A percentile compares a stretch with the other conserved stretches of the same genome.
Conservation (phyloP, 2,113 vertebrate species). For the Pagrus major region DNA sequence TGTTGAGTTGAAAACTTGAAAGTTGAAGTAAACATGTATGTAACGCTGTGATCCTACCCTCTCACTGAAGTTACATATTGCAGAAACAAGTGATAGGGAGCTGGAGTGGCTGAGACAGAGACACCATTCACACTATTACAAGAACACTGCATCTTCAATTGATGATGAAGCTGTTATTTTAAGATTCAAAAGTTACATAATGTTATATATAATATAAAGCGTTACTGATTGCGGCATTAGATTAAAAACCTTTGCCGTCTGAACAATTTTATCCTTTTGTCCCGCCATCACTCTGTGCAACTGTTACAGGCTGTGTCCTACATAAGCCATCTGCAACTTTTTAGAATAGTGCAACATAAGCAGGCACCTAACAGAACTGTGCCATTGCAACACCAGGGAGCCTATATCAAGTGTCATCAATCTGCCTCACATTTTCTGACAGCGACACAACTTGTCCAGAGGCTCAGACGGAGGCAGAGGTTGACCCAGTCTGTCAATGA, state of each 20-base stretch:
- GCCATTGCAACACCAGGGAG: slow-evolving; percentile 38
- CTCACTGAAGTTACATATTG: too few species aligned
- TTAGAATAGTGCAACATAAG: slow-evolving; percentile 63
- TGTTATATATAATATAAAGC: too few species aligned
- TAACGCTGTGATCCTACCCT: too few species aligned
- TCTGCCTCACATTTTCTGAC: slow-evolving; percentile 41
- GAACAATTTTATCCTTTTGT: slow-evolving; percentile 14
- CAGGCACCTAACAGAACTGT: slow-evolving; percentile 48
- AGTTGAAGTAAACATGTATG: too few species aligned
- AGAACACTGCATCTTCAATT: too few species aligned
- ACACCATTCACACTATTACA: too few species aligned
- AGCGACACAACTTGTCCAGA: slow-evolving; percentile 52
- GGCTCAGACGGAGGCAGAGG: slow-evolving; percentile 32
- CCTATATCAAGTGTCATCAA: slow-evolving; percentile 50
- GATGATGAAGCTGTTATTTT: too few species aligned
- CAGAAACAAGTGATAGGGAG: too few species aligned
- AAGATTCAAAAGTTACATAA: too few species aligned
- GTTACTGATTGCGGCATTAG: neutral
- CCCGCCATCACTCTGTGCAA: slow-evolving; percentile 18
- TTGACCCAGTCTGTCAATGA: slow-evolving; percentile 41
- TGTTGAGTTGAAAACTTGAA: too few species aligned
- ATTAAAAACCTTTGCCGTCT: slow-evolving; percentile 21
- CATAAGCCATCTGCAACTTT: slow-evolving; percentile 65
- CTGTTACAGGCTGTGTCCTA: slow-evolving; percentile 46
- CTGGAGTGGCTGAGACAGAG: too few species aligned